These are phyloP conservation scores for Phaethornis superciliosus DNA, from an alignment of 2,113 vertebrate species.

Conservation along the genomic window DNA sequence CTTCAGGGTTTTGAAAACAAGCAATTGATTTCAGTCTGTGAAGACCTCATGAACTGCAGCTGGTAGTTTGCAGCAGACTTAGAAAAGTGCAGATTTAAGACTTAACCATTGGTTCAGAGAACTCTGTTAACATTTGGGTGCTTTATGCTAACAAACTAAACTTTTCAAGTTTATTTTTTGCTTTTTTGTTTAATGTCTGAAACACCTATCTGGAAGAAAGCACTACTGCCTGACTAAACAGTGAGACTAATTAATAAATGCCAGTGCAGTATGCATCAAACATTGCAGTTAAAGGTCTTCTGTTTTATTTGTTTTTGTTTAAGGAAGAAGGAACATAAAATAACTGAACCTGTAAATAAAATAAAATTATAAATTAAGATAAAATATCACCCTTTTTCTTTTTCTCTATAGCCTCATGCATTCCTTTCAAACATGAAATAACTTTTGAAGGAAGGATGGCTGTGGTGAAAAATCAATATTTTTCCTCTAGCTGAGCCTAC, in stretches of 20 bases:
- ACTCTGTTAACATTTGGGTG: not conserved
- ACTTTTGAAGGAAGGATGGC: slow-evolving; percentile 67
- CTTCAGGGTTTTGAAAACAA: slow-evolving; percentile 1
- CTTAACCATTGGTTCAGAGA: not conserved
- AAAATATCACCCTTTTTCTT: slow-evolving; percentile 42
- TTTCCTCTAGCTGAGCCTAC: slow-evolving; percentile 65
- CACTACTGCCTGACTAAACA: not conserved
- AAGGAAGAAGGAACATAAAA: not conserved
- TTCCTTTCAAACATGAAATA: slow-evolving; percentile 71
- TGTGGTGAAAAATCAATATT: slow-evolving; percentile 72
- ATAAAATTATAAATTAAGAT: slow-evolving; percentile 65
- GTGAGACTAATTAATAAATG: not conserved
- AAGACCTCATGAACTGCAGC: slow-evolving; percentile 7
- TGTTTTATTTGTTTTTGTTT: not conserved
- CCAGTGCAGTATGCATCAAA: not conserved
- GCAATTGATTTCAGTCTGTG: not conserved
- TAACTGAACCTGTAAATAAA: slow-evolving; percentile 14
- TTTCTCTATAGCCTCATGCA: slow-evolving; percentile 36
- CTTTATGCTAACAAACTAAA: not conserved
- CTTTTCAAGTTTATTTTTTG: not conserved
- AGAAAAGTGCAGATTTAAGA: not conserved
- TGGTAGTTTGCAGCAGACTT: not conserved
- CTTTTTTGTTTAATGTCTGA: not conserved
- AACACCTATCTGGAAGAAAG: not conserved
- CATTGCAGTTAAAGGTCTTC: not conserved